phyloP scores from a whole-genome alignment of 2,888 invertebrate genomes.

The Emmelina monodactyla region DNA sequence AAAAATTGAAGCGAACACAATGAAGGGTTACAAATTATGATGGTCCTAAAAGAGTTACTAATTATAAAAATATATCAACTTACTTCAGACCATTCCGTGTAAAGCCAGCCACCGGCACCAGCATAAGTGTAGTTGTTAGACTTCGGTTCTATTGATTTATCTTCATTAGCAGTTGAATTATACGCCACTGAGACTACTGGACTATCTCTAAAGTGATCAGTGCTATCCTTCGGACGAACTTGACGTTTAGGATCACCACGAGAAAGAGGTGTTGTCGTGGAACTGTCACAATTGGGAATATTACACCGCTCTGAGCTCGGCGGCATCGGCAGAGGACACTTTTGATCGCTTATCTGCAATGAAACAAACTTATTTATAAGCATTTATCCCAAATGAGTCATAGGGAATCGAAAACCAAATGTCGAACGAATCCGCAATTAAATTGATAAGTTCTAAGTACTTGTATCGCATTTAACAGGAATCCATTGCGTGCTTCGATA shows the following conservation, averaged over 20 bases:
- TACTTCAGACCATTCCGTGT: constrained; percentile 69
- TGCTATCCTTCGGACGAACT: constrained; percentile 41
- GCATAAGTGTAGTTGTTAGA: constrained; percentile 35
- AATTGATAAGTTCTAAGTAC: too few species aligned
- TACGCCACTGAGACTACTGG: constrained; percentile 41
- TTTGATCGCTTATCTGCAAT: constrained; percentile 54
- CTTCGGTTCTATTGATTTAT: constrained; percentile 26
- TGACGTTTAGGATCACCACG: constrained; percentile 46
- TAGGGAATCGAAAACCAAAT: too few species aligned
- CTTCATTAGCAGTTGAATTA: constrained; percentile 37
- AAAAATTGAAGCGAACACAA: too few species aligned
- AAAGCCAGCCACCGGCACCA: constrained; percentile 62
- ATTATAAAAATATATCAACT: too few species aligned
- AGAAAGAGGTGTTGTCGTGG: constrained; percentile 26
- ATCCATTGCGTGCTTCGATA: too few species aligned
- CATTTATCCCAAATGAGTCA: too few species aligned
- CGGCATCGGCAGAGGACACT: constrained; percentile 56
- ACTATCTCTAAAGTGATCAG: constrained; percentile 46
- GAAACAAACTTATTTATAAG: too few species aligned
- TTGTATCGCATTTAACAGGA: too few species aligned
- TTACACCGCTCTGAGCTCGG: constrained; percentile 44
- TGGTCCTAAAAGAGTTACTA: too few species aligned
- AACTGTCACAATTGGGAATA: constrained; percentile 51
- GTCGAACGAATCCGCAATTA: too few species aligned
- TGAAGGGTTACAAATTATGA: too few species aligned